Evolutionary conservation across 2,113 vertebrate genomes (phyloP).

Genomic region (Forbesichthys papilliferus): DNA sequence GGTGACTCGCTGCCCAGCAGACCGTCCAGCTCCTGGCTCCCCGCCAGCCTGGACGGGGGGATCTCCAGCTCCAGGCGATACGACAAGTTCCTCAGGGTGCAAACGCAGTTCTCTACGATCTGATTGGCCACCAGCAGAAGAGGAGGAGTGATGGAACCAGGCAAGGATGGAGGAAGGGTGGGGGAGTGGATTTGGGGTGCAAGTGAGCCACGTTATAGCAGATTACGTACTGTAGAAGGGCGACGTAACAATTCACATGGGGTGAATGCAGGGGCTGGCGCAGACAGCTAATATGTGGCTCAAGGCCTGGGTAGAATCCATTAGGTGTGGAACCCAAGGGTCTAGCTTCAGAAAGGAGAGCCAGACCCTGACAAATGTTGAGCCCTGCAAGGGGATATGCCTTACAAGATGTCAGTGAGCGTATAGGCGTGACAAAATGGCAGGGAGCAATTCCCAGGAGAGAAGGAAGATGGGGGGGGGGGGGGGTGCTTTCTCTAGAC

Average conservation of each 20-base stretch:
- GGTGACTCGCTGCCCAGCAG: slow-evolving; percentile 88
- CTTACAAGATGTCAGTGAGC: slow-evolving; percentile 37
- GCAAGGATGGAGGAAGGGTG: background rate
- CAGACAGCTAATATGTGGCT: slow-evolving; percentile 16
- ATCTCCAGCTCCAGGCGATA: slow-evolving; percentile 96
- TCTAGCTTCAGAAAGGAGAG: slow-evolving; percentile 29
- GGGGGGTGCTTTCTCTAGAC: background rate
- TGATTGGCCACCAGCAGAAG: slow-evolving; percentile 50
- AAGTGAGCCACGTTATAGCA: background rate
- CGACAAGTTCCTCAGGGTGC: slow-evolving; percentile 94
- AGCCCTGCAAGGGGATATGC: slow-evolving; percentile 32
- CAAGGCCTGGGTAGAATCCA: slow-evolving; percentile 36
- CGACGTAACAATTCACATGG: slow-evolving; percentile 19
- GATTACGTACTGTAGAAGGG: background rate
- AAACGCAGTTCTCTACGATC: slow-evolving; percentile 99
- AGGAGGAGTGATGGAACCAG: background rate
- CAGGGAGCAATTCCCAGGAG: slow-evolving; percentile 9
- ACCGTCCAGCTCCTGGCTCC: slow-evolving; percentile 87
- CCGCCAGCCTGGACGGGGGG: slow-evolving; percentile 84
- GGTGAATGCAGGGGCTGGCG: slow-evolving; percentile 16
- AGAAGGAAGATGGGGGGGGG: too few species aligned
- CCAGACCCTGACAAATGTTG: slow-evolving; percentile 44
- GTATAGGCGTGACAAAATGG: slow-evolving; percentile 12
- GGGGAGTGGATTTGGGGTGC: background rate
- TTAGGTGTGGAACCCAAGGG: slow-evolving; percentile 37